Evolutionary conservation across 2,797 vertebrate species (phyloP).

Genomic region (Eurystomus glaucurus): DNA sequence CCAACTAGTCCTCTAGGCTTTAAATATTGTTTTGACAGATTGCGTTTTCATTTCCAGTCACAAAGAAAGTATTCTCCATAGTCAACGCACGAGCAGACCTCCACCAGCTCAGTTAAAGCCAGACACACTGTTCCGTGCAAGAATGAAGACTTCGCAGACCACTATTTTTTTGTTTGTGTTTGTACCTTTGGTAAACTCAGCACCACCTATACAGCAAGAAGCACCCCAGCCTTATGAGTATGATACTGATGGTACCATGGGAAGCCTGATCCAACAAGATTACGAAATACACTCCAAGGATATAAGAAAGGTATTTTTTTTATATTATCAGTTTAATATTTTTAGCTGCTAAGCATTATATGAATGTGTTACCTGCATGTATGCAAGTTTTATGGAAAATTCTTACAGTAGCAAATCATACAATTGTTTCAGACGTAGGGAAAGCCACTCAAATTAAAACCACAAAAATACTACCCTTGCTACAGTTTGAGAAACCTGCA

Average conservation of each 20-base stretch:
- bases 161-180: slow-evolving; percentile 82
- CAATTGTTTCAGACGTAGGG: background rate
- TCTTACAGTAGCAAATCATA: background rate
- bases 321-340: slow-evolving; percentile 61
- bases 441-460: slow-evolving; percentile 23
- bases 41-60: slow-evolving; percentile 87
- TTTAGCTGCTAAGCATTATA: slow-evolving; percentile 9
- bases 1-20: slow-evolving; percentile 90
- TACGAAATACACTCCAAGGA: slow-evolving; percentile 78
- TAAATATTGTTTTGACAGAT: slow-evolving; percentile 91
- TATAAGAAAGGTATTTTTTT: slow-evolving; percentile 83
- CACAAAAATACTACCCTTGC: background rate
- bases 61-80: slow-evolving; percentile 81
- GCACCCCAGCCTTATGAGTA: slow-evolving; percentile 61
- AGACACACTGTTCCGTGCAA: slow-evolving; percentile 63
- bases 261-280: slow-evolving; percentile 73
- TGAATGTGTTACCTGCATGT: slow-evolving; percentile 20
- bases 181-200: slow-evolving; percentile 84
- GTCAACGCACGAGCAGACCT: slow-evolving; percentile 71
- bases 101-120: slow-evolving; percentile 68
- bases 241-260: slow-evolving; percentile 67
- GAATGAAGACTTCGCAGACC: slow-evolving; percentile 85
- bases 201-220: slow-evolving; percentile 80
- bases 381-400: background rate
- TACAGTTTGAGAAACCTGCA: background rate